Evolutionary conservation across 2,888 invertebrate species (phyloP).

Genomic region (Cephus nigrinus): DNA sequence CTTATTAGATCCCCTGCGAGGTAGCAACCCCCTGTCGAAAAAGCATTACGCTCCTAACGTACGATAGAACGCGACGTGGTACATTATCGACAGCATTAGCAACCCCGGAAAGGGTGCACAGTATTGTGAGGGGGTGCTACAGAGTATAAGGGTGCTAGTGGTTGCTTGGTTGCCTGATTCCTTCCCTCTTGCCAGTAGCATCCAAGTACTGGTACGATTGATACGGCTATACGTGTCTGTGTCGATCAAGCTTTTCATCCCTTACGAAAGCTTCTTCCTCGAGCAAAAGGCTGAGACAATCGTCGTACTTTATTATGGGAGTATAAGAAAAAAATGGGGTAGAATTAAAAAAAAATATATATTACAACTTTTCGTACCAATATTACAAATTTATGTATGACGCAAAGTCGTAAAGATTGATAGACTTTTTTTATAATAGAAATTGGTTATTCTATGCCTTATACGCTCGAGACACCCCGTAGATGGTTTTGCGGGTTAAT

Average conservation of each 20-base stretch:
- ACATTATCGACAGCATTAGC: conserved; percentile 37
- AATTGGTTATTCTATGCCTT: background rate
- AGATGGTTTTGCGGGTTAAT: conserved; percentile 47
- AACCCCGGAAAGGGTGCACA: conserved; percentile 28
- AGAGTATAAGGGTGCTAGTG: conserved; percentile 8
- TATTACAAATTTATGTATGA: background rate
- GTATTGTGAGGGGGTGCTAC: conserved; percentile 15
- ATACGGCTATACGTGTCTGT: conserved; percentile 16
- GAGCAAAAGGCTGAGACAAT: background rate
- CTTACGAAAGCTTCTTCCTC: background rate
- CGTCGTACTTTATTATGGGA: background rate
- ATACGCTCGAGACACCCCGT: conserved; percentile 16
- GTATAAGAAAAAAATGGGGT: background rate
- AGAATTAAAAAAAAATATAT: background rate
- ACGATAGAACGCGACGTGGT: conserved; percentile 14
- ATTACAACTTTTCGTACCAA: too few relatives aligned
- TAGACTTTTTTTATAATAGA: background rate
- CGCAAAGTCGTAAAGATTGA: background rate
- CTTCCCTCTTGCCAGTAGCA: background rate
- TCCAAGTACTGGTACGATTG: conserved; percentile 22
- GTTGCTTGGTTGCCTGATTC: conserved; percentile 16
- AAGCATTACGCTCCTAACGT: conserved; percentile 20
- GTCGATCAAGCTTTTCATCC: conserved; percentile 10
- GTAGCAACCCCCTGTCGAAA: background rate
- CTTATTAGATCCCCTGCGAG: background rate